A percentile compares a stretch with the other conserved stretches of the same genome.
Conservation (phyloP, 1,140 invertebrate species). For the Helicoverpa armigera region DNA sequence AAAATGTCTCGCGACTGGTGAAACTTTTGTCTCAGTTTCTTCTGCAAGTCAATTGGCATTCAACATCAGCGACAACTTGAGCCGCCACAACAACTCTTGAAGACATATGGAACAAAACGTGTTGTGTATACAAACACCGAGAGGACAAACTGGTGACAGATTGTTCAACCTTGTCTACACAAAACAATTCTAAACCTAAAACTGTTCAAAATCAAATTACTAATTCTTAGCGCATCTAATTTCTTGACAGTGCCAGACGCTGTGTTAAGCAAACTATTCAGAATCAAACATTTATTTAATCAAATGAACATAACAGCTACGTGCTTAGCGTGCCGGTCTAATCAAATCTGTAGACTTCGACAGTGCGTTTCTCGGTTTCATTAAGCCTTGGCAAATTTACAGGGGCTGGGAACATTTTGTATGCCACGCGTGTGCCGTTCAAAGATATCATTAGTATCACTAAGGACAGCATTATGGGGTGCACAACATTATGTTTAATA, state of each 20-base stretch:
- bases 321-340: constrained; percentile 62
- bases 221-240: constrained; percentile 43
- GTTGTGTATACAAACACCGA: constrained; percentile 23
- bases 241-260: constrained; percentile 53
- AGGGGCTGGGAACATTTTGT: constrained; percentile 55
- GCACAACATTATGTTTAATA: constrained; percentile 46
- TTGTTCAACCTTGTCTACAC: constrained; percentile 23
- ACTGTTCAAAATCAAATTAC: constrained; percentile 24
- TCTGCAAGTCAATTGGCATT: constrained; percentile 15
- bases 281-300: constrained; percentile 67
- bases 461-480: constrained; percentile 55
- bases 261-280: constrained; percentile 62
- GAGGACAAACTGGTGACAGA: constrained; percentile 25
- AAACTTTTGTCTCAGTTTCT: not conserved
- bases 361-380: constrained; percentile 61
- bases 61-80: constrained; percentile 18
- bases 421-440: constrained; percentile 56
- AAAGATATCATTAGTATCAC: constrained; percentile 61
- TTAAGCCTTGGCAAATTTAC: constrained; percentile 63
- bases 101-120: constrained; percentile 38
- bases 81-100: constrained; percentile 27
- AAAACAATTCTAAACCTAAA: constrained; percentile 23
- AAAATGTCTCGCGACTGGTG: not conserved
- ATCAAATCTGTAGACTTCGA: constrained; percentile 66
- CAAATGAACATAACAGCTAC: constrained; percentile 70